Conservation (phyloP, 2,797 vertebrate genomes). For the Poecilia gillii region DNA sequence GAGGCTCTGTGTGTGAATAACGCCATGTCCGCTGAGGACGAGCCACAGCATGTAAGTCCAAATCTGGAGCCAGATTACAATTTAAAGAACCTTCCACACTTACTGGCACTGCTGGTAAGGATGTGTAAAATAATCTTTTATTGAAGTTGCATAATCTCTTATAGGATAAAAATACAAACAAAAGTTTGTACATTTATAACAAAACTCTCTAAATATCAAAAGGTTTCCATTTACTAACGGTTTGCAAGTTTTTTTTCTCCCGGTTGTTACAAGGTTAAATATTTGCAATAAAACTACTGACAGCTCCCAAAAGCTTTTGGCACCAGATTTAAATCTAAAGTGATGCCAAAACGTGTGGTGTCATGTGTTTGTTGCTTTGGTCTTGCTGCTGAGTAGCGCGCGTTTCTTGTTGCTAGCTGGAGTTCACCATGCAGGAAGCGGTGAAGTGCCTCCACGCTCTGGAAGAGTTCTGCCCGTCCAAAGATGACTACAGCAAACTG, state of each 20-base stretch:
- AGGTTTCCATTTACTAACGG: not conserved
- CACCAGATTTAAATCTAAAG: not conserved
- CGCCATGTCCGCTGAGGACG: conserved; percentile 97
- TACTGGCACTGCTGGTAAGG: not conserved
- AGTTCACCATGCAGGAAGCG: conserved; percentile 98
- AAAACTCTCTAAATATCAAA: no score
- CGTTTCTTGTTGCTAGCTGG: conserved; percentile 82
- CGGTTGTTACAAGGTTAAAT: not conserved
- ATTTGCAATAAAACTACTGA: not conserved
- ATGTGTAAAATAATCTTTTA: not conserved
- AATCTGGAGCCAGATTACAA: not conserved
- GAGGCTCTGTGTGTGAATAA: conserved; percentile 99
- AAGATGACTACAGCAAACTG: conserved; percentile 98
- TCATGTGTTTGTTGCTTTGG: conserved; percentile 2
- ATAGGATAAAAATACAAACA: not conserved
- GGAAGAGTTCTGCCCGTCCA: conserved; percentile 94
- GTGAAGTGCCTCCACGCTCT: conserved; percentile 95
- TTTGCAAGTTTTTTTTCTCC: not conserved
- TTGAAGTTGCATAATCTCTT: not conserved
- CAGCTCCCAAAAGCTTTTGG: not conserved
- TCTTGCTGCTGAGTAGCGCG: not conserved
- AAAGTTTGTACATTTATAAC: not conserved
- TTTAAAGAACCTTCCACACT: not conserved
- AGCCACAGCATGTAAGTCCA: conserved; percentile 94
- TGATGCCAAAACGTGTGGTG: not conserved